Evolutionary conservation across 92 coral and sea anemone genomes (phyloP).

Genomic region (Hydrozoanthus gracilis): DNA sequence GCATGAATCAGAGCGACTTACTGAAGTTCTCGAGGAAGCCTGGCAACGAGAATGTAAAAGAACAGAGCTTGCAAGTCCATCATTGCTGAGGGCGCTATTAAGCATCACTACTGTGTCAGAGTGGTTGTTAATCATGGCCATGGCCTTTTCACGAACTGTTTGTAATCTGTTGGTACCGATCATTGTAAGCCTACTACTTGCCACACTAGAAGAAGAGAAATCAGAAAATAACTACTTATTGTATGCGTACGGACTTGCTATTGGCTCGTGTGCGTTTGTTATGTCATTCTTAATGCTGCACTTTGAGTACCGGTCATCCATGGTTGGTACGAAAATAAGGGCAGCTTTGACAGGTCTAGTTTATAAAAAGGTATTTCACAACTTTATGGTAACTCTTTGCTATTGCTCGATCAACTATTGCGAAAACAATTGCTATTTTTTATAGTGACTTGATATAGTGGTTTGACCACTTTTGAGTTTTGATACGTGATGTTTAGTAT

Average conservation of each 20-base stretch:
- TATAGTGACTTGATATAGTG: too few relatives aligned
- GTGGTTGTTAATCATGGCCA: too few relatives aligned
- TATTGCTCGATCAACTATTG: not conserved
- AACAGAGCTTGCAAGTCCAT: too few relatives aligned
- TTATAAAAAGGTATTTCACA: not conserved
- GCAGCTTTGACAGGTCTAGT: conserved; percentile 9
- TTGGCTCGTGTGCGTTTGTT: not conserved
- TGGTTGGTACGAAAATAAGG: conserved; percentile 1
- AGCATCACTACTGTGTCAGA: too few relatives aligned
- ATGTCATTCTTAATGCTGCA: conserved; percentile 13
- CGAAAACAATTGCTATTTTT: too few relatives aligned
- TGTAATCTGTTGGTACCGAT: not conserved
- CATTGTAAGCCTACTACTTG: not conserved
- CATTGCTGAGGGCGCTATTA: too few relatives aligned
- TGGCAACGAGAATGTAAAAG: too few relatives aligned
- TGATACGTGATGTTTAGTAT: too few relatives aligned
- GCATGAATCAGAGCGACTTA: too few relatives aligned
- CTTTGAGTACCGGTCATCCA: conserved; percentile 6
- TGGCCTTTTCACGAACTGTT: too few relatives aligned
- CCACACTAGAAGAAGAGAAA: not conserved
- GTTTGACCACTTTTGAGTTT: too few relatives aligned
- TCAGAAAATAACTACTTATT: not conserved
- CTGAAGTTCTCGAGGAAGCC: too few relatives aligned
- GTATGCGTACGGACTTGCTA: conserved; percentile 3
- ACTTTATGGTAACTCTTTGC: not conserved